Base-by-base conservation (phyloP, 2,113 vertebrate species). In the Ondatra zibethicus region DNA sequence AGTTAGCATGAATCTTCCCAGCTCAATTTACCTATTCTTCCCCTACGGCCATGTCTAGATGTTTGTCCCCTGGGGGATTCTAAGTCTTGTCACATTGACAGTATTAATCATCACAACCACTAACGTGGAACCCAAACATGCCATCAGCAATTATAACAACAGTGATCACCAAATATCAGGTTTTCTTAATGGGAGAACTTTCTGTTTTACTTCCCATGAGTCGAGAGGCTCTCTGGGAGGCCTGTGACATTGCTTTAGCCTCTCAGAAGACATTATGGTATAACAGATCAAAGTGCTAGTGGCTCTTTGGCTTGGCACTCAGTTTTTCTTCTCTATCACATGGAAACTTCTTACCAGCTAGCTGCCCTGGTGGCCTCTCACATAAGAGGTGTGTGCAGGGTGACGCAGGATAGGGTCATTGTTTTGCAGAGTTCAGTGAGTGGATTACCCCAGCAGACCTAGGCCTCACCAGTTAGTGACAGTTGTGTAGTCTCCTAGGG, bases 221-320 rank as follows among this genome's bases (percentile, higher is more conserved):
- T n/a, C 0, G 8, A 72, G 55, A 80, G 2, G 39, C 45, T 66
- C 55, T 29, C 19, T 3, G n/a, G 5, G 9, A 65, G 31, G 65
- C 80, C 66, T 14, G 3, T 13, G 5, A 16, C 1, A 2, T 58
- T 65, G 19, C 50, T 13, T 16, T 36, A 42, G 29, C 88, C 52
- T 25, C 70, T 36, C 36, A 45, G 29, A 78, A 72, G 85, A 42
- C 42, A 10, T 52, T 0, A 4, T 13, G 0, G 23, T 5, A 8
- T 50, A 2, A 2, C 7, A 9, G 5, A 47, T 65, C 70, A 10
- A 4, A 12, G 23, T 4, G 17, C 47, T 14, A 13, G 39, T 70
- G 3, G 0, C 45, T 7, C 31, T 3, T 31, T n/a, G 16, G n/a
- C 2, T 42, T 4, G 31, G 25, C 1, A 19, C 52, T 42, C 42